Percentiles rank a stretch among this genome's conserved stretches.
Conservation (phyloP, 2,888 invertebrate genomes). For the Sacculina carcini region DNA sequence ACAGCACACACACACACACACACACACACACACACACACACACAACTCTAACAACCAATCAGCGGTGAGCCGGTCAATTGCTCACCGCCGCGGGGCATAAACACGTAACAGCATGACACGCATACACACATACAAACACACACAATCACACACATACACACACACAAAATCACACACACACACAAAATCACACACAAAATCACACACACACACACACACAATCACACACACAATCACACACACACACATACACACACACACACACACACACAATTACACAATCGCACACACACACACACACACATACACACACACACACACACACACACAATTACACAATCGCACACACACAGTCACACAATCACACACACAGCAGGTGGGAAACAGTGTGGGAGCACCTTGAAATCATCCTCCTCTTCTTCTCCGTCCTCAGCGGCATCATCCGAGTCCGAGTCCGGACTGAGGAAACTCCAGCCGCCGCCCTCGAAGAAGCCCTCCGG, state of each 20-base stretch:
- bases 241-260: conserved; percentile 22
- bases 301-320: conserved; percentile 23
- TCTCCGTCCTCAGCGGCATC: conserved; percentile 16
- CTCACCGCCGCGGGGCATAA: too few species aligned
- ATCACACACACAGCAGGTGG: neutral
- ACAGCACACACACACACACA: too few species aligned
- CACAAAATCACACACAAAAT: neutral
- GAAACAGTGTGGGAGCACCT: conserved; percentile 70
- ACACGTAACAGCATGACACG: too few species aligned
- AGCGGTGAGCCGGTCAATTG: too few species aligned
- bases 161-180: conserved; percentile 21
- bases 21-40: too few species aligned
- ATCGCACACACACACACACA: neutral
- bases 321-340: too few species aligned
- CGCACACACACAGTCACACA: neutral
- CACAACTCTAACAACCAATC: too few species aligned
- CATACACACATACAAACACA: neutral
- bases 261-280: too few species aligned
- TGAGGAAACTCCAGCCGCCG: conserved; percentile 96
- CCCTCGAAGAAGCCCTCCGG: conserved; percentile 94
- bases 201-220: neutral
- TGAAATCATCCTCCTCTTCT: conserved; percentile 49
- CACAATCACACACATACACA: neutral
- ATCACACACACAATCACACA: conserved; percentile 37
- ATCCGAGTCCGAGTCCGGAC: conserved; percentile 57